Conservation (phyloP, 2,113 vertebrate genomes). For the Andinoacara biseriatus region DNA sequence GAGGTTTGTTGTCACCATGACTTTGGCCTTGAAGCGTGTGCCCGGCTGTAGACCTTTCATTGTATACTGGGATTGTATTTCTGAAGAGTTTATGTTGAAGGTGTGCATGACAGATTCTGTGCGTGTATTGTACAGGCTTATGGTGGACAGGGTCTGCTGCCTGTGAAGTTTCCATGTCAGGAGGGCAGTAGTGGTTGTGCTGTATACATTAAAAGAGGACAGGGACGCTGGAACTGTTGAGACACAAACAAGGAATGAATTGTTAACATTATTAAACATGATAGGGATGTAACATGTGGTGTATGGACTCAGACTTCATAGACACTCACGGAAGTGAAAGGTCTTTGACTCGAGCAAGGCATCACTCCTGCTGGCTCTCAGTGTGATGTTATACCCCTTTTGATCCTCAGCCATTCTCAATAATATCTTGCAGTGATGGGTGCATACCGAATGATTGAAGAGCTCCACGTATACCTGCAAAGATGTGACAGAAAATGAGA, state of each 20-base stretch:
- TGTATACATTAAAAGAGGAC: slow-evolving; percentile 60
- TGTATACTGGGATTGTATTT: slow-evolving; percentile 52
- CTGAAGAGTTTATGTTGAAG: slow-evolving; percentile 32
- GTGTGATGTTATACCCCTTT: slow-evolving; percentile 75
- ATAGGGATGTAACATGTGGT: background rate
- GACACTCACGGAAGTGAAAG: slow-evolving; percentile 80
- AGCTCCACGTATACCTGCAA: slow-evolving; percentile 58
- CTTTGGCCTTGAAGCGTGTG: slow-evolving; percentile 74
- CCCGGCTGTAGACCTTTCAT: slow-evolving; percentile 81
- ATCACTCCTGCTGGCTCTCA: slow-evolving; percentile 80
- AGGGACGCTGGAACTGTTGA: slow-evolving; percentile 63
- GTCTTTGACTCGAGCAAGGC: slow-evolving; percentile 72
- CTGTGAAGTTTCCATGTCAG: slow-evolving; percentile 79
- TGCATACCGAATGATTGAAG: slow-evolving; percentile 61
- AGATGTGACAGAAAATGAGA: background rate
- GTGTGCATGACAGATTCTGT: slow-evolving; percentile 32
- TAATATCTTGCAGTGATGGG: slow-evolving; percentile 71
- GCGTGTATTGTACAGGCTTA: slow-evolving; percentile 55
- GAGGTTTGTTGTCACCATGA: slow-evolving; percentile 78
- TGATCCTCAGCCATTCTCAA: slow-evolving; percentile 74
- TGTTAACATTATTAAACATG: background rate
- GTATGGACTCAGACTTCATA: background rate
- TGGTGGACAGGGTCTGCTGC: slow-evolving; percentile 43
- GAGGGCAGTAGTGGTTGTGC: slow-evolving; percentile 80
- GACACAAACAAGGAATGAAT: background rate